A percentile compares a stretch with the other conserved stretches of the same genome.
phyloP scores from a whole-genome alignment of 1,140 invertebrate species.

The Apis florea region DNA sequence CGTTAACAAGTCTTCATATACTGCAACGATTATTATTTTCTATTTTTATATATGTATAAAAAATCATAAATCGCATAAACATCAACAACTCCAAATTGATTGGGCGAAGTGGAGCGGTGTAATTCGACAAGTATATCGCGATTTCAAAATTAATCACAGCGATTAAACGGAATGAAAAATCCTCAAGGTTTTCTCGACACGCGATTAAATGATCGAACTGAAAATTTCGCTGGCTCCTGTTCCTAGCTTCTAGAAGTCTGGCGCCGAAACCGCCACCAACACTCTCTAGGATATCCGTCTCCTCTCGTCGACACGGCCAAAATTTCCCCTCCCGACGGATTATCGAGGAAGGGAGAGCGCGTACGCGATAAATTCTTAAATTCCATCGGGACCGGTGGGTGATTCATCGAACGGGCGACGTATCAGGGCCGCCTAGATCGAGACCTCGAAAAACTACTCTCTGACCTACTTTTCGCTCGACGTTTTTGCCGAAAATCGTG shows the following conservation, averaged over 20 bases:
- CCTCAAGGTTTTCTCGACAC: too few relatives aligned
- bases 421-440: constrained; percentile 44
- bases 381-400: constrained; percentile 33
- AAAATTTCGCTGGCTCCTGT: not conserved
- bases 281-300: not conserved
- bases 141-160: too few relatives aligned
- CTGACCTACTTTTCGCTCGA: constrained; percentile 47
- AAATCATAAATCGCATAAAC: too few relatives aligned
- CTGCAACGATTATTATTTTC: too few relatives aligned
- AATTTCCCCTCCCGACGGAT: not conserved
- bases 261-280: not conserved
- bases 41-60: too few relatives aligned
- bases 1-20: not conserved
- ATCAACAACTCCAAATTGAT: too few relatives aligned
- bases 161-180: not conserved
- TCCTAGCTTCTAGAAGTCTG: too few relatives aligned
- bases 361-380: constrained; percentile 24
- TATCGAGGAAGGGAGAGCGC: not conserved
- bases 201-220: not conserved
- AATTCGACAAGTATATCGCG: too few relatives aligned
- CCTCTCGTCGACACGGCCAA: not conserved
- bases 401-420: constrained; percentile 42
- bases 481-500: constrained; percentile 32
- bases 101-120: too few relatives aligned
- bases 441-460: constrained; percentile 19